Evolutionary conservation across 1,140 invertebrate species (phyloP), one percentile per base, ranked within the genome.

Genomic region (Drosophila suzukii): DNA sequence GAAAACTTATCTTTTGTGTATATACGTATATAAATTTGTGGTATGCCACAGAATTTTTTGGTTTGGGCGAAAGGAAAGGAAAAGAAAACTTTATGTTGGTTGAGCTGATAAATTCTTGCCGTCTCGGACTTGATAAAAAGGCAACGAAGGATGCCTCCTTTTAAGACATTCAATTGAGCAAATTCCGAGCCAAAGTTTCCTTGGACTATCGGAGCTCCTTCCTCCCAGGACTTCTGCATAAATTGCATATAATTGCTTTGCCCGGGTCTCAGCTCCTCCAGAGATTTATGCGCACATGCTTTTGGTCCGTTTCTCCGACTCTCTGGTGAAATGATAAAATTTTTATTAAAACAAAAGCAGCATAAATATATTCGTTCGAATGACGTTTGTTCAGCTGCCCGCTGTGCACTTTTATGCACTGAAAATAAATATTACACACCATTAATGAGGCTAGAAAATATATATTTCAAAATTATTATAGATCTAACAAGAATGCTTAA

Each of bases 281-380:
- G 44, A 83, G 80, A 83, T 83, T 83, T 83, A 83, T 83, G 81
- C 81, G 81, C 76, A 79, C 81, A 84, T 84, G 75, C 75, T 60
- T 41, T 60, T 30, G 51, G 50, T 34, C 34, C 54, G 44, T 63
- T 49, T 41, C 57, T 27, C 27, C 10, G 53, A 49, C 12, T 62
- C 47, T 59, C 20, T 74, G 61, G 71, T 63, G 83, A 85, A 88
- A 86, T 86, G 83, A 86, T 86, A 86, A 86, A 88, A 88, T 65
- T 86, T 83, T 86, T 86, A 86, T 86, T 86, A 86, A 86, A 88
- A 86, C 83, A 86, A 86, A 88, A 88, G 84, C 83, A 70, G 83
- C 83, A 86, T 83, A 83, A 83, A 86, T 86, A 88, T 66, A 62
- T 75, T 55, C 34, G 6, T 24, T 30, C 59, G 46, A 57, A 71